Conservation (phyloP, 2,797 vertebrate genomes). For the Sebastes flavidus region DNA sequence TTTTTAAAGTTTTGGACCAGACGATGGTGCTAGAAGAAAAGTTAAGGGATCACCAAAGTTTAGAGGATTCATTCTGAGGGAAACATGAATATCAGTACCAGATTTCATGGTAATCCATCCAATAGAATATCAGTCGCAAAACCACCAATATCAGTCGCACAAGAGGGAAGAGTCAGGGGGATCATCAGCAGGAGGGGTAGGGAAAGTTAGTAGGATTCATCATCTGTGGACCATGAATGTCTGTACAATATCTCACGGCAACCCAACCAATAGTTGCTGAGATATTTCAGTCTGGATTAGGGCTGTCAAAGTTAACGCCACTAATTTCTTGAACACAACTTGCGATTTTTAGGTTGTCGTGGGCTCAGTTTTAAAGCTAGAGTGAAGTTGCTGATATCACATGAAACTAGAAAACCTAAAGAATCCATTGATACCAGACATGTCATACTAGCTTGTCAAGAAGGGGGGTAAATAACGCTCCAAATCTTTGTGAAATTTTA, state of each 20-base stretch:
- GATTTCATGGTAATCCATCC: background rate
- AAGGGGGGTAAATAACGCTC: no score
- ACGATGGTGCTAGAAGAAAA: background rate
- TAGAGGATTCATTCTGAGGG: background rate
- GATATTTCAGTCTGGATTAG: no score
- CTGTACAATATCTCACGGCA: background rate
- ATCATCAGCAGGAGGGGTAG: rapidly evolving
- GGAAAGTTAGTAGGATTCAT: background rate
- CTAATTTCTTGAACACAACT: no score
- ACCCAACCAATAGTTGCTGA: background rate
- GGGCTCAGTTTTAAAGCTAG: no score
- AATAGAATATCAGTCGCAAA: background rate
- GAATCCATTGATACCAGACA: no score
- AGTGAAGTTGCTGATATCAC: no score
- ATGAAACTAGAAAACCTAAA: no score
- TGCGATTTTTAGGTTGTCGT: no score
- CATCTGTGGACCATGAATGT: background rate
- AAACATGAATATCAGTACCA: background rate
- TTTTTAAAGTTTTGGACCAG: background rate
- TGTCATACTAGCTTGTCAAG: no score
- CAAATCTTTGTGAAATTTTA: rapidly evolving
- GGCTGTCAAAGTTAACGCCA: no score
- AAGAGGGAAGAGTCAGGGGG: background rate
- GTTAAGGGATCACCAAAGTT: background rate
- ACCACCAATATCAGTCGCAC: background rate